Percentiles rank a stretch among this genome's conserved stretches.
phyloP scores from a whole-genome alignment of 2,888 invertebrate species.

The Ceramica pisi region DNA sequence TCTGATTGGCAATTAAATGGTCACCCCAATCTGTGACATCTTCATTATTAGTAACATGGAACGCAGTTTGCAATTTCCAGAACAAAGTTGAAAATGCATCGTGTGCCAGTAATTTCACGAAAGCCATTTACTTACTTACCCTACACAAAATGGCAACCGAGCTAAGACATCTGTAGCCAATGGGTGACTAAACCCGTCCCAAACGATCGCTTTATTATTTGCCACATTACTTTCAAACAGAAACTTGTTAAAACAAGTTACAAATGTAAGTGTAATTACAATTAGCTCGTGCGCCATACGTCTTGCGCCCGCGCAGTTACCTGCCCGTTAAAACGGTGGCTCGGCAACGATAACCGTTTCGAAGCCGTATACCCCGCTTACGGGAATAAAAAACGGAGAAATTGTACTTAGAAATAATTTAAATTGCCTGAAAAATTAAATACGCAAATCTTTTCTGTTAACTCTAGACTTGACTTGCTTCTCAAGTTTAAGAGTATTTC shows the following conservation, averaged over 20 bases:
- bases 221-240: constrained; percentile 35
- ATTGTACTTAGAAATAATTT: constrained; percentile 31
- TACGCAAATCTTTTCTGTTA: neutral
- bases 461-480: neutral
- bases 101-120: neutral
- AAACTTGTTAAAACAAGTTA: constrained; percentile 55
- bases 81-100: neutral
- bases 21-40: too few relatives aligned
- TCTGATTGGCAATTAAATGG: too few relatives aligned
- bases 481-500: neutral
- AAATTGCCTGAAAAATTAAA: constrained; percentile 23
- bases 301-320: constrained; percentile 58
- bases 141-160: neutral
- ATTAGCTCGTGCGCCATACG: constrained; percentile 54
- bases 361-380: constrained; percentile 51
- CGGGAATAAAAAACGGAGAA: constrained; percentile 53
- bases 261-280: constrained; percentile 60
- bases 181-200: neutral
- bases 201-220: constrained; percentile 31
- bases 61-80: neutral
- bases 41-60: neutral
- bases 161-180: neutral
- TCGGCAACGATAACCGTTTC: constrained; percentile 57
- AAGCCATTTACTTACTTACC: neutral
- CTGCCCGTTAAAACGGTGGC: constrained; percentile 65